Evolutionary conservation across 2,888 invertebrate species (phyloP).

Genomic region (Amphipyra tragopoginis): DNA sequence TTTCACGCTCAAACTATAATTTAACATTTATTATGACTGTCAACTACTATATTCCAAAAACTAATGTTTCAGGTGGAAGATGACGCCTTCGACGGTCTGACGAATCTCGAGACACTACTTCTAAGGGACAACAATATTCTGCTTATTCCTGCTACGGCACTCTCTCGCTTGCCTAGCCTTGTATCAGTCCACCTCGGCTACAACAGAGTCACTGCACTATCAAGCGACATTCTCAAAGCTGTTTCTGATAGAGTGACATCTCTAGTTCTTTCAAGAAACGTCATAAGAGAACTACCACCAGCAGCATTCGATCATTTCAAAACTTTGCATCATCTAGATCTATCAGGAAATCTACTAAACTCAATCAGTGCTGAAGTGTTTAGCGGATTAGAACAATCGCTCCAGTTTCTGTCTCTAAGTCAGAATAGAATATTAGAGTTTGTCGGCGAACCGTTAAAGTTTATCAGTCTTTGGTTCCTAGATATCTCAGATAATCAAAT

Average conservation of each 20-base stretch:
- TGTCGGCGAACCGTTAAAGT: conserved; percentile 91
- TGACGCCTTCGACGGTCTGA: conserved; percentile 95
- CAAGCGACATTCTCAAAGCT: conserved; percentile 93
- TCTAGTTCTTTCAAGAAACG: conserved; percentile 94
- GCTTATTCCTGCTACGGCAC: conserved; percentile 94
- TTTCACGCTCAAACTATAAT: too few species aligned
- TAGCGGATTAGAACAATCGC: conserved; percentile 92
- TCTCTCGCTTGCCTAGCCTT: conserved; percentile 94
- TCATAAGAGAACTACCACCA: conserved; percentile 95
- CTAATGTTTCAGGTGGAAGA: conserved; percentile 93
- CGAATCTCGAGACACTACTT: conserved; percentile 93
- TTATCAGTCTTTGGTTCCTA: conserved; percentile 91
- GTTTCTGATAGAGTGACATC: conserved; percentile 93
- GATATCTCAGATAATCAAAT: conserved; percentile 95
- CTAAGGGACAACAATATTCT: conserved; percentile 97
- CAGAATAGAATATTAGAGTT: conserved; percentile 93
- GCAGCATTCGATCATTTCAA: conserved; percentile 95
- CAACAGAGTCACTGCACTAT: conserved; percentile 96
- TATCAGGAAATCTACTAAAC: conserved; percentile 94
- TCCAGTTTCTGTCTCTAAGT: conserved; percentile 93
- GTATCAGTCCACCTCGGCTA: conserved; percentile 94
- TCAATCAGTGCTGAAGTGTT: conserved; percentile 93
- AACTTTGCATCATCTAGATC: conserved; percentile 92
- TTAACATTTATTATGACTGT: too few species aligned
- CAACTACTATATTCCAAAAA: neutral